phyloP scores from a whole-genome alignment of 2,797 vertebrate genomes.

The Hemitrygon akajei region DNA sequence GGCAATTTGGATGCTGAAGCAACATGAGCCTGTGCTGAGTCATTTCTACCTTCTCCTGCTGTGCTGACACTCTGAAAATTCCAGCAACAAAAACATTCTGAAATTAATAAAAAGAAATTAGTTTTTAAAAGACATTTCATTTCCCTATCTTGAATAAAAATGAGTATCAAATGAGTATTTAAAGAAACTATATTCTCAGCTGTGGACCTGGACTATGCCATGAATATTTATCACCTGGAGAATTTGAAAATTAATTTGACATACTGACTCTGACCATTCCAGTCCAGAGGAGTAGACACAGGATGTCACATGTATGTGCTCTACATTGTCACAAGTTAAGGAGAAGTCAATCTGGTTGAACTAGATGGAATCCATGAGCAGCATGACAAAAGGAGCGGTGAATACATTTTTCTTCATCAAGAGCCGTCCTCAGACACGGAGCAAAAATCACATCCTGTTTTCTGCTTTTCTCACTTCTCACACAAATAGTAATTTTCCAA shows the following conservation, averaged over 20 bases:
- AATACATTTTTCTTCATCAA: neutral
- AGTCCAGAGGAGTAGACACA: neutral
- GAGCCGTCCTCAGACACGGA: neutral
- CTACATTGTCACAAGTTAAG: neutral
- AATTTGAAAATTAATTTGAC: constrained; percentile 24
- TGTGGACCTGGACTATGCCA: neutral
- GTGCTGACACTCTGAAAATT: neutral
- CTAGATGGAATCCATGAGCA: neutral
- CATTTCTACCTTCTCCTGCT: neutral
- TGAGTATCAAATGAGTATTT: neutral
- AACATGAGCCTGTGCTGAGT: neutral
- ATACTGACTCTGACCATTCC: neutral
- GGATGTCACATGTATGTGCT: neutral
- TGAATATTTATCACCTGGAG: neutral
- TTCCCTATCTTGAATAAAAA: neutral
- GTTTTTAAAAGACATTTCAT: constrained; percentile 1
- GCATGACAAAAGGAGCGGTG: neutral
- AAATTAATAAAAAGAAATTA: constrained; percentile 9
- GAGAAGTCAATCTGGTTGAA: neutral
- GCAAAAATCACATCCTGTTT: neutral
- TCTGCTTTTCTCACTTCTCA: neutral
- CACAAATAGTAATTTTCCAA: neutral
- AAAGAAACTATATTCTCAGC: neutral
- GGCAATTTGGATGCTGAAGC: neutral
- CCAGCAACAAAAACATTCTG: neutral